Percentiles rank a stretch among this genome's conserved stretches.
Conservation (phyloP, 2,113 vertebrate species). For the Alexandromys fortis region DNA sequence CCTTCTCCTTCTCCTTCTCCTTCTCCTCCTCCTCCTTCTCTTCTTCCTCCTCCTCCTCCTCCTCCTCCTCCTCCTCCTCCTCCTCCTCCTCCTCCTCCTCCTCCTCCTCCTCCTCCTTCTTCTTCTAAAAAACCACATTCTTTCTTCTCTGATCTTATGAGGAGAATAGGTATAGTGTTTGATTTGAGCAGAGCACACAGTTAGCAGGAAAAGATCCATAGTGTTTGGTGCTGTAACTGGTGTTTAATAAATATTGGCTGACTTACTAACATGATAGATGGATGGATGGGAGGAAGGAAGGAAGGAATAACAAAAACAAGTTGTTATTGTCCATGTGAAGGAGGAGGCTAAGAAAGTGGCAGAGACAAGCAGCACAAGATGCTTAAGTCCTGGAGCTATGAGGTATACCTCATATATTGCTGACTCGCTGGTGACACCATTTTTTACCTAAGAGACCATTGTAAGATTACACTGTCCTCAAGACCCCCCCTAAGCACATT, state of each 20-base stretch:
- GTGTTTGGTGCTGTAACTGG: neutral
- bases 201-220: neutral
- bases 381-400: neutral
- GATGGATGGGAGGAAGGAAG: neutral
- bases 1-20: too few species aligned
- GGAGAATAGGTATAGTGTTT: neutral
- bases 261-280: neutral
- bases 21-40: too few species aligned
- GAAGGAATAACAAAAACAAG: neutral
- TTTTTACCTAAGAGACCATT: neutral
- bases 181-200: neutral
- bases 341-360: neutral
- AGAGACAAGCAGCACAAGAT: neutral
- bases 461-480: neutral
- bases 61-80: too few species aligned
- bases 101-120: too few species aligned
- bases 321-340: neutral
- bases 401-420: neutral
- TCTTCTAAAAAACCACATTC: neutral
- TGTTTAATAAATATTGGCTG: neutral
- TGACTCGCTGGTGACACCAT: neutral
- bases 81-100: too few species aligned
- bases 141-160: neutral
- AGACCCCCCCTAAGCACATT: neutral
- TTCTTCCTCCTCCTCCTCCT: too few species aligned